These are phyloP conservation scores for Ivindomyrus marchei DNA, from an alignment of 2,113 vertebrate genomes.

Conservation along the genomic window DNA sequence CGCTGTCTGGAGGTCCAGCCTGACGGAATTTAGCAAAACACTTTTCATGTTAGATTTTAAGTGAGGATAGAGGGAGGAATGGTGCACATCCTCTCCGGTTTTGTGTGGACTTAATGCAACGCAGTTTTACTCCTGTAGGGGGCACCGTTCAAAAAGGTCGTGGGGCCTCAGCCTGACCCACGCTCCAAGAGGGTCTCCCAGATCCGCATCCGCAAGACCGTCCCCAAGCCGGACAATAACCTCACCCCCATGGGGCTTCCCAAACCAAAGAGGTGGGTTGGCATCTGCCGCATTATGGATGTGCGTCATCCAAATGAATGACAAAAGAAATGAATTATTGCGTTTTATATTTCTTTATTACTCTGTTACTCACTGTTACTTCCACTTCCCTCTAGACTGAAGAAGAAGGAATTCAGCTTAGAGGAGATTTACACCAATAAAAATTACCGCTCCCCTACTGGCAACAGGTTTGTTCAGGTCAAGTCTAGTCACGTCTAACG, in stretches of 20 bases:
- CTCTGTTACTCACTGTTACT: neutral
- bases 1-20: neutral
- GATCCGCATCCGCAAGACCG: slow-evolving; percentile 82
- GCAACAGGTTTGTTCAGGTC: slow-evolving; percentile 68
- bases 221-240: slow-evolving; percentile 77
- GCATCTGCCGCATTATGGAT: neutral
- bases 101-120: neutral
- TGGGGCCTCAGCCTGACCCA: slow-evolving; percentile 17
- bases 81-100: neutral
- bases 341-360: neutral
- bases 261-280: slow-evolving; percentile 81
- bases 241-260: slow-evolving; percentile 95
- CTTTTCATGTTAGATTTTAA: neutral
- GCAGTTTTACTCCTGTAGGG: slow-evolving; percentile 12
- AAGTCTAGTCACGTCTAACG: neutral
- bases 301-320: neutral
- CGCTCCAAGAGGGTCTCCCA: slow-evolving; percentile 71
- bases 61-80: neutral
- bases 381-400: slow-evolving; percentile 62
- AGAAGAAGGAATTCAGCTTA: slow-evolving; percentile 94
- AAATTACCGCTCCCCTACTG: slow-evolving; percentile 84
- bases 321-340: neutral
- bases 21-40: neutral
- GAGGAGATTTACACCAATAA: slow-evolving; percentile 99
- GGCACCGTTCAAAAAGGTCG: slow-evolving; percentile 14